phyloP scores from a whole-genome alignment of 2,888 invertebrate species.

The Mesochorus sp. region DNA sequence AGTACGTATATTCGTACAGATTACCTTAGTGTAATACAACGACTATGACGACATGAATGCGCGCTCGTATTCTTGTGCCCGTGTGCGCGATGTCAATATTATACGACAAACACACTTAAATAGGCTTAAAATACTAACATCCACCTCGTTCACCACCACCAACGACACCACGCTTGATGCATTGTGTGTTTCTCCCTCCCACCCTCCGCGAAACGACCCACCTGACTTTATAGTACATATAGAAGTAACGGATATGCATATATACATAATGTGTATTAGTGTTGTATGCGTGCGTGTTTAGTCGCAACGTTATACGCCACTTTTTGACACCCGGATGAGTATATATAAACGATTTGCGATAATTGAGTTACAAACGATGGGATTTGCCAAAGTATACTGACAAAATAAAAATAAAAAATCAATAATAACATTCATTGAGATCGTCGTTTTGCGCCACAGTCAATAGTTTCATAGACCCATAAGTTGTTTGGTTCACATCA shows the following conservation, averaged over 20 bases:
- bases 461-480: not conserved
- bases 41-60: conserved; percentile 55
- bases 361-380: conserved; percentile 50
- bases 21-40: conserved; percentile 23
- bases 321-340: conserved; percentile 52
- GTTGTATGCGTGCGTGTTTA: conserved; percentile 63
- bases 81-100: conserved; percentile 81
- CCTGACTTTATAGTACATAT: conserved; percentile 64
- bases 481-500: not conserved
- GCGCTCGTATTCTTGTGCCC: conserved; percentile 68
- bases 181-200: conserved; percentile 61
- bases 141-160: conserved; percentile 70
- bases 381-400: conserved; percentile 44
- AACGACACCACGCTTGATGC: conserved; percentile 56
- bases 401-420: conserved; percentile 1
- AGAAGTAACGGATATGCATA: conserved; percentile 55
- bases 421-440: not conserved
- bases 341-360: conserved; percentile 53
- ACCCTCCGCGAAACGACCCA: conserved; percentile 40
- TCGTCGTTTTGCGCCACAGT: not conserved
- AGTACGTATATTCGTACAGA: conserved; percentile 5
- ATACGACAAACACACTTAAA: conserved; percentile 82
- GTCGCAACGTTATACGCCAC: conserved; percentile 70
- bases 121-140: conserved; percentile 81
- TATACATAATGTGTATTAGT: conserved; percentile 27